Percentiles rank a stretch among this genome's conserved stretches.
Conservation (phyloP, 2,888 invertebrate species). For the Empis livida region DNA sequence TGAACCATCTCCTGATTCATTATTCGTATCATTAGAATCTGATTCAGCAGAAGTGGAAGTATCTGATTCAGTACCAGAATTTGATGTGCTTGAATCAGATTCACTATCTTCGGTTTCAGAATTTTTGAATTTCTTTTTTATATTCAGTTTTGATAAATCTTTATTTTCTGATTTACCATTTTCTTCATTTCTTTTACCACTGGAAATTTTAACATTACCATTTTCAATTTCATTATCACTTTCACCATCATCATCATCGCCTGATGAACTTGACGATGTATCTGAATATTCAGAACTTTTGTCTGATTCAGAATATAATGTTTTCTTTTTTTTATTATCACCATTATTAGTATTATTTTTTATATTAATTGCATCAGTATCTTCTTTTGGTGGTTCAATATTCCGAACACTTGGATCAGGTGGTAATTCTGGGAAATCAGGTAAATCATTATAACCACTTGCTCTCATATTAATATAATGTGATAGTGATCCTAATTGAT, state of each 20-base stretch:
- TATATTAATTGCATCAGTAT: conserved; percentile 26
- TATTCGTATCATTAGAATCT: conserved; percentile 10
- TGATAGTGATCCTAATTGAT: conserved; percentile 88
- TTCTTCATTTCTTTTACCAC: conserved; percentile 4
- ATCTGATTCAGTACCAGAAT: conserved; percentile 8
- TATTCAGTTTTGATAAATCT: conserved; percentile 8
- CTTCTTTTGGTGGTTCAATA: conserved; percentile 36
- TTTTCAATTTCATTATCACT: not conserved
- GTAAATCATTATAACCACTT: conserved; percentile 78
- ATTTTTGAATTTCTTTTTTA: conserved; percentile 6
- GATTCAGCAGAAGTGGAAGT: conserved; percentile 9
- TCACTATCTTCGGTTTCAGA: conserved; percentile 10
- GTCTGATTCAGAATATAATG: conserved; percentile 43
- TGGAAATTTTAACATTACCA: not conserved
- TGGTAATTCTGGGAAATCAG: conserved; percentile 63
- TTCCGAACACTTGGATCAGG: conserved; percentile 69
- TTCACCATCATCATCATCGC: not conserved
- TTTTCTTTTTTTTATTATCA: conserved; percentile 40
- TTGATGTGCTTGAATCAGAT: conserved; percentile 6
- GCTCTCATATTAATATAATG: conserved; percentile 84
- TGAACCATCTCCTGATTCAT: conserved; percentile 7
- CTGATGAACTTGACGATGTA: conserved; percentile 7
- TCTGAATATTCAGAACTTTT: conserved; percentile 30
- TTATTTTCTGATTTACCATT: conserved; percentile 2
- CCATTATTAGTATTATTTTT: conserved; percentile 8